Evolutionary conservation across 2,797 vertebrate species (phyloP), one percentile per base, ranked within the genome.

Genomic region (Sebastes diploproa): DNA sequence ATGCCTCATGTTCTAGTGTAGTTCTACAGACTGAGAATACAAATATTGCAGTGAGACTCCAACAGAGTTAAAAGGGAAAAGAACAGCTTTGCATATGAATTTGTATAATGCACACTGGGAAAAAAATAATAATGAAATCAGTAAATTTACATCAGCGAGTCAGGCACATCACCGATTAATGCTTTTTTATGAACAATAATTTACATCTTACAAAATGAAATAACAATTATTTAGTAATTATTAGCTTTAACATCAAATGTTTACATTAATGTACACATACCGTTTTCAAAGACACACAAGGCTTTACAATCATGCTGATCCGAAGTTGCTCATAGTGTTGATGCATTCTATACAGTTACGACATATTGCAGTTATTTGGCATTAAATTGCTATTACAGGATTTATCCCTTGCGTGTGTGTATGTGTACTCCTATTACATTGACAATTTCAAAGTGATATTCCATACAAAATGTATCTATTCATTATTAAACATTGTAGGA

Each of bases 121-220:
- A 36, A 23, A 22, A 46, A 27, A 30, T 13, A 9, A 2, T 20
- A 66, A 54, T 46, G 0, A 13, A 36, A 54, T 42, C 14, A 30
- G 13, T 5, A 60, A 5, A 52, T 36, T 12, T 34, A 30, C 34
- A 54, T 29, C 29, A 42, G 18, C 22, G 59, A 59, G n/a, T 55
- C 30, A 78, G 20, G n/a, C 42, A 73, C 30, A 80, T 78, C 65
- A 77, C 55, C 85, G 80, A 86, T 93, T 85, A 82, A 72, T 86
- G 7, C 10, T 81, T 89, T 88, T 92, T 91, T 86, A 94, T 94
- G 78, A 88, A 86, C 90, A 95, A 95, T 94, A 94, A 95, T 93
- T 93, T 95, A 95, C 82, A 79, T 86, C 75, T 91, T 94, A 92
- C 86, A 95, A 94, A 94, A 94, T 90, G 77, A 88, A 90, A 92